Evolutionary conservation across 2,888 invertebrate species (phyloP), one percentile per base, ranked within the genome.

Genomic region (Crematogaster levior): DNA sequence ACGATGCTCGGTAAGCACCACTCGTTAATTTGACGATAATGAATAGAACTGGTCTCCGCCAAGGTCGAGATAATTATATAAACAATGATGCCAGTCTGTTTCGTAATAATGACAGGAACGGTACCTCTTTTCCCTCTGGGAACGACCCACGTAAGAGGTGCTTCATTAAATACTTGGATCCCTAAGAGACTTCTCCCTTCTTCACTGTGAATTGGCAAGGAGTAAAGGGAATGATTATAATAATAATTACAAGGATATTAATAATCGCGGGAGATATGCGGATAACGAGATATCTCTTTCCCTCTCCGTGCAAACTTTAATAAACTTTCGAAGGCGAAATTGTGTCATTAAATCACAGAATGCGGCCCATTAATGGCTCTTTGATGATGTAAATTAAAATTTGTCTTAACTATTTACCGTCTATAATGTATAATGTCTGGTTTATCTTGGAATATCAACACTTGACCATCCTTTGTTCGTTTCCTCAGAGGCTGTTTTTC

Each of bases 61-160:
- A 83, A 83, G 88, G 82, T 74, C 82, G 86, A 81, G 79, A 85
- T 90, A 89, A 91, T 90, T 91, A 88, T 89, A 91, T 90, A 90
- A 90, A 91, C 90, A 90, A 87, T 87, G 86, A 88, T 77, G 85
- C 82, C 85, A 86, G 85, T 74, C 86, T 82, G 86, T 80, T 81
- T 72, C 65, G 86, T 84, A 87, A 89, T 87, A 90, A 90, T 87
- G 90, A 86, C 84, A 80, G 84, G 77, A 88, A 87, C 81, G 84
- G 87, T 77, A 81, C 46, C 74, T 61, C 79, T 74, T 80, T 48
- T 82, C 65, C 84, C 87, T 81, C 70, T 75, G 89, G 86, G 91
- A 87, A 80, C 88, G 83, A 91, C 86, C 85, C 86, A 84, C 82
- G 86, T 84, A 89, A 86, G 88, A 88, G 90, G 80, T 87, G 88